These are phyloP conservation scores for Protobothrops mucrosquamatus DNA, from an alignment of 2,113 vertebrate genomes.

Conservation along the genomic window DNA sequence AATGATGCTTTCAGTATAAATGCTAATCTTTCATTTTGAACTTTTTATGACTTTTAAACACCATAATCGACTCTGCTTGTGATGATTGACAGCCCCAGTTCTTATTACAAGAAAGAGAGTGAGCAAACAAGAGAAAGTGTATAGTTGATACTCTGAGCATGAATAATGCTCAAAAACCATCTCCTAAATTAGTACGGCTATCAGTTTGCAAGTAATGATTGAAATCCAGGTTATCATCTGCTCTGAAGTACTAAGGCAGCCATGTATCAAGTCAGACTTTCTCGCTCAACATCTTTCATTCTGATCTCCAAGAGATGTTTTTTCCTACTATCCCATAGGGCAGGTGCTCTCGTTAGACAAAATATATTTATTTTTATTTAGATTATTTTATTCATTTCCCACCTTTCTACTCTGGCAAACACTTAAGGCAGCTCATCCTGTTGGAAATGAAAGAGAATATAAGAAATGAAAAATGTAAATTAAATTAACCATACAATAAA, in stretches of 20 bases:
- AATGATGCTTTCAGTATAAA: conserved; percentile 19
- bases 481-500: not conserved
- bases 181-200: not conserved
- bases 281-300: not conserved
- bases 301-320: not conserved
- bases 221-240: not conserved
- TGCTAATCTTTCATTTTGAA: conserved; percentile 34
- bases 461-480: not conserved
- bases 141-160: not conserved
- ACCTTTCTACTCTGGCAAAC: not conserved
- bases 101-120: conserved; percentile 8
- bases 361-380: not conserved
- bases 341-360: not conserved
- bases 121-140: not conserved
- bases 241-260: not conserved
- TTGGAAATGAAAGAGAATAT: not conserved
- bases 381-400: not conserved
- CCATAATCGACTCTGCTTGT: not conserved
- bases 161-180: not conserved
- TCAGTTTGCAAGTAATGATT: not conserved
- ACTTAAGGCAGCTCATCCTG: not conserved
- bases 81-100: conserved; percentile 2
- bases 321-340: not conserved
- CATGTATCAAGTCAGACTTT: not conserved
- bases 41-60: conserved; percentile 9